Percentiles rank a stretch among this genome's conserved stretches.
phyloP scores from a whole-genome alignment of 2,888 invertebrate species.

The Sepiola atlantica region DNA sequence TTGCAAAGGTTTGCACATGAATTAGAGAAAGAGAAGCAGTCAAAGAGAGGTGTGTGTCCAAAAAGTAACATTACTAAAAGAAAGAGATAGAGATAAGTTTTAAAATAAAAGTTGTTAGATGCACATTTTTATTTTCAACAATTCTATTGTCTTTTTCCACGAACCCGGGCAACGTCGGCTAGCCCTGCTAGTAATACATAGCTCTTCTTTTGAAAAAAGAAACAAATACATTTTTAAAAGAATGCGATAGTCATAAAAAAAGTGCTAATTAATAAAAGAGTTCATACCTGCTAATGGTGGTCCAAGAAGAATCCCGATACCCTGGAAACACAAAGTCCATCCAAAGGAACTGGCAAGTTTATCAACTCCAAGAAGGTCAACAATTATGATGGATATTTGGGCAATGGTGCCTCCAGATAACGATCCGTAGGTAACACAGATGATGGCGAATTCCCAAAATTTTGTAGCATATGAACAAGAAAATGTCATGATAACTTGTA shows the following conservation, averaged over 20 bases:
- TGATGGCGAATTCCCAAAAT: slow-evolving; percentile 57
- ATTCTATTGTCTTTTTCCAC: no score
- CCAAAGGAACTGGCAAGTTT: slow-evolving; percentile 64
- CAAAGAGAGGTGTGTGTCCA: no score
- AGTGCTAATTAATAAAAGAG: neutral
- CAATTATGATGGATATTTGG: slow-evolving; percentile 62
- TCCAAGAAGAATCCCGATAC: slow-evolving; percentile 63
- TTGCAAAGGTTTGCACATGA: no score
- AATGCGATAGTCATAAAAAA: neutral
- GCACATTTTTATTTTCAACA: no score
- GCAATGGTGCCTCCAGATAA: slow-evolving; percentile 61
- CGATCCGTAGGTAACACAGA: slow-evolving; percentile 58
- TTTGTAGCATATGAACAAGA: slow-evolving; percentile 54
- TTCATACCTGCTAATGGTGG: slow-evolving; percentile 63
- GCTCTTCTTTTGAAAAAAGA: no score
- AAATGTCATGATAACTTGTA: slow-evolving; percentile 56
- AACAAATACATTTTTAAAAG: no score
- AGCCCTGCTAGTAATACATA: no score
- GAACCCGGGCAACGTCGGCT: no score
- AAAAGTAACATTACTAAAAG: no score
- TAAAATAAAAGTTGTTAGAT: no score
- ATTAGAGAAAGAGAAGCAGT: no score
- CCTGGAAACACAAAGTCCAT: slow-evolving; percentile 63
- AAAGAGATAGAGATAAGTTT: no score
- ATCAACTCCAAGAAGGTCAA: slow-evolving; percentile 63